Base-by-base conservation (phyloP, 64 coral and sea anemone genomes). In the Catalaphyllia jardinei region DNA sequence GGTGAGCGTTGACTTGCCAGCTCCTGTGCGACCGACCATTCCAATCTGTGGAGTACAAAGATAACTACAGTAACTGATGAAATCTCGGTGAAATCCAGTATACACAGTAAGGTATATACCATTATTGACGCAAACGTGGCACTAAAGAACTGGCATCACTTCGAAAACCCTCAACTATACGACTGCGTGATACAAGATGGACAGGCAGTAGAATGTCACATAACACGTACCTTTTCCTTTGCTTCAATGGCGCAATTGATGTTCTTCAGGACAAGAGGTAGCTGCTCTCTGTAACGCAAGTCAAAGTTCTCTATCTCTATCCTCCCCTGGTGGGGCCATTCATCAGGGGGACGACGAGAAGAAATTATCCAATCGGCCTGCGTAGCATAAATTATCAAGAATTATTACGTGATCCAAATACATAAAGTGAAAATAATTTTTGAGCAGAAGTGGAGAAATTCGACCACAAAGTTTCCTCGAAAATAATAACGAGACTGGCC, bases 21-120 rank as follows among this genome's bases (percentile, higher is more conserved):
- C 86, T 30, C 94, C 94, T 10, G 94, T 96, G 27, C 94, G 77
- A 59, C 94, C 94, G 18, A 92, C 93, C 0, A 95, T 92, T 71
- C 89, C 93, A 29, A 95, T 86, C 93, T 95, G 77, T 69, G 29
- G 2, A 81, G 39, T 22, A 52, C 17, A 38, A 1, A 62, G 67
- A 84, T 10, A 38, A 31, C 14, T 33, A 20, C 24, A 27, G 28
- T 4, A 3, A 38, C 9, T 39, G 7, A 0, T 9, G 11, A 83
- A 12, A 29, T 31, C 11, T 35, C 28, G 49, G 39, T 16, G 4
- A 8, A 20, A 18, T 46, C 7, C 3, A 46, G 33, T 35, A 35
- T 35, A 35, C 33, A 35, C 1, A 35, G 33, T 35, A 35, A 35
- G 33, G 33, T 35, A 35, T 35, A 35, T 35, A 35, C 1, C 33